Percentiles rank a stretch among this genome's conserved stretches.
Evolutionary conservation across 2,888 invertebrate genomes (phyloP).

Genomic region (Monochamus alternatus): DNA sequence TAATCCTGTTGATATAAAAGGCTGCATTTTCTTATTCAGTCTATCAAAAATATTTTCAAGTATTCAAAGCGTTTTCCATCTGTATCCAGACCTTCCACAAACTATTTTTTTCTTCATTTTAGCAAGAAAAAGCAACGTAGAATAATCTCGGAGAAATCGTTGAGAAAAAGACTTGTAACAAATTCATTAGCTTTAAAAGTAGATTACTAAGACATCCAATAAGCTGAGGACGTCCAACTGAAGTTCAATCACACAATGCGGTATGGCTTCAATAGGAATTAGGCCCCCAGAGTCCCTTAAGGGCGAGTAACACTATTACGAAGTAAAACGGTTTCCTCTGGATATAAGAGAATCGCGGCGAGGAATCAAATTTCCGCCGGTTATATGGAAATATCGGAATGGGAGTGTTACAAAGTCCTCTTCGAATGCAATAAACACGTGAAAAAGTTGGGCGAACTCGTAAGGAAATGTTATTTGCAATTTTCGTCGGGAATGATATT

Average conservation of each 20-base stretch:
- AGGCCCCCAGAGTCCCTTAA: slow-evolving; percentile 6
- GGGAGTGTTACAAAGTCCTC: slow-evolving; percentile 26
- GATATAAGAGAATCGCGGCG: slow-evolving; percentile 24
- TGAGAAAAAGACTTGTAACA: neutral
- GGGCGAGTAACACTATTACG: slow-evolving; percentile 30
- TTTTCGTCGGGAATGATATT: slow-evolving; percentile 6
- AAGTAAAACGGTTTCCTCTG: slow-evolving; percentile 24
- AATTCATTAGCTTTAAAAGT: neutral
- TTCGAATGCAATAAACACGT: slow-evolving; percentile 27
- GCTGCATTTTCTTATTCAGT: too few relatives aligned
- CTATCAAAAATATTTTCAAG: too few relatives aligned
- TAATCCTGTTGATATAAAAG: too few relatives aligned
- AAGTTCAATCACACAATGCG: slow-evolving; percentile 3
- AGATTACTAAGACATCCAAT: neutral
- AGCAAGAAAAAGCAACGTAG: too few relatives aligned
- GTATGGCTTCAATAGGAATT: slow-evolving; percentile 21
- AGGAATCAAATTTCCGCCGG: slow-evolving; percentile 34
- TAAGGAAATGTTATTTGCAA: slow-evolving; percentile 23
- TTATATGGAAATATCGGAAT: slow-evolving; percentile 33
- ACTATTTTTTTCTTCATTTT: too few relatives aligned
- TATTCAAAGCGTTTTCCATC: too few relatives aligned
- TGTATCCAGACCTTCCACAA: too few relatives aligned
- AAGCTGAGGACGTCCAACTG: neutral
- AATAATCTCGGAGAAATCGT: too few relatives aligned
- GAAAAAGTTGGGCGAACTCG: slow-evolving; percentile 7